Conservation (phyloP, 2,113 vertebrate species). For the Amblyopsis rosae region DNA sequence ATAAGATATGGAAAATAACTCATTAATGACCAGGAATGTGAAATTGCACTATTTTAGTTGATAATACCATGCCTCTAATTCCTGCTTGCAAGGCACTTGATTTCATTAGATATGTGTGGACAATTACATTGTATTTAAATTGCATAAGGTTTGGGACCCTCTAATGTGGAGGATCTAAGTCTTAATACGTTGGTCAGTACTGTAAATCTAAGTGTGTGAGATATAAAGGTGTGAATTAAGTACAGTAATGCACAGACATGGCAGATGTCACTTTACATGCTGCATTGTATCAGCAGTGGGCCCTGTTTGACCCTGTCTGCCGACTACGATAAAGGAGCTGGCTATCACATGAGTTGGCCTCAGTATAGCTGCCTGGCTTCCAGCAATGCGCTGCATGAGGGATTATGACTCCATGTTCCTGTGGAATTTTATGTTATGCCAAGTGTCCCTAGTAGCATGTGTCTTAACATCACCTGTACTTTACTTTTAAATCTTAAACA, state of each 20-base stretch:
- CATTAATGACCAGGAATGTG: conserved; percentile 69
- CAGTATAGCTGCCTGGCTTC: conserved; percentile 34
- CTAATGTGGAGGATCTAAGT: conserved; percentile 12
- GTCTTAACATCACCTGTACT: conserved; percentile 43
- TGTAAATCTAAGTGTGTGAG: conserved; percentile 24
- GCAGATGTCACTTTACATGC: conserved; percentile 36
- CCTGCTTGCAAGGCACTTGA: conserved; percentile 42
- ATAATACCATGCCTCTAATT: conserved; percentile 48
- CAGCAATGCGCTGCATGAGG: conserved; percentile 39
- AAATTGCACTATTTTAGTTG: conserved; percentile 71
- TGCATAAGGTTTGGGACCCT: conserved; percentile 24
- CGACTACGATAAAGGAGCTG: conserved; percentile 59
- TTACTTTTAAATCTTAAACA: conserved; percentile 55
- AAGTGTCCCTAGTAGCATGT: conserved; percentile 56
- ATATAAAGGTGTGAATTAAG: conserved; percentile 41
- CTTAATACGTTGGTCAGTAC: conserved; percentile 12
- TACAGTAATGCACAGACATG: conserved; percentile 28
- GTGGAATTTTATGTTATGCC: conserved; percentile 50
- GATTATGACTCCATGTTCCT: conserved; percentile 45
- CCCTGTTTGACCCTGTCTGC: conserved; percentile 33
- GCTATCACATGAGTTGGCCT: conserved; percentile 58
- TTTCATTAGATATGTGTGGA: conserved; percentile 6
- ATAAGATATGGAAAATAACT: conserved; percentile 42
- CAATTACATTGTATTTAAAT: conserved; percentile 22
- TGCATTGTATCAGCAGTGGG: conserved; percentile 22